Base-by-base conservation (phyloP, 1,140 invertebrate species). In the Drosophila cardini region DNA sequence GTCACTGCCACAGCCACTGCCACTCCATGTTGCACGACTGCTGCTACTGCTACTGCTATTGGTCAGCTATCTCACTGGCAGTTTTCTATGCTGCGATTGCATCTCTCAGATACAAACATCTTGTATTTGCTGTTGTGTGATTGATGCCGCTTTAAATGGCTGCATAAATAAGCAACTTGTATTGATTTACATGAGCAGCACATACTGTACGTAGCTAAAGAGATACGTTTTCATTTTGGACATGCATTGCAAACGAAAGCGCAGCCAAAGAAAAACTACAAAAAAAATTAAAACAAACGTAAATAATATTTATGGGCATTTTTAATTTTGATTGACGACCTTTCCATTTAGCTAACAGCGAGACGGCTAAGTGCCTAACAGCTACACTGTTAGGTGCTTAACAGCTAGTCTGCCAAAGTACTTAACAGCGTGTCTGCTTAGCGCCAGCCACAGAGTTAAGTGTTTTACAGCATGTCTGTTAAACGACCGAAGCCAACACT, bases 241-340 rank as follows among this genome's bases (percentile, higher is more conserved):
- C 63, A 70, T 71, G 80, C 76, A 84, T 84, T 84, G 72, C 58
- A 86, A 86, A 64, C 67, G 74, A 85, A 85, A 85, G 78, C 81
- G 62, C 52, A 4, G 50, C 36, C 26, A 42, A 57, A 46, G 45
- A 57, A 56, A 61, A 58, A 58, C 34, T 5, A 21, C 42, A 65
- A 38, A 75, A 45, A 26, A 65, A 50, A 45, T 18, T 21, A 46
- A 46, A 5, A 6, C 16, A 46, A 32, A 38, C 10, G 9, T 50
- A 13, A 30, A 67, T 52, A 45, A 42, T 58, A 61, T 64, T 85
- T 70, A 84, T 76, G 77, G 55, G 15, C 60, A 69, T 73, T 80
- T 71, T 52, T 40, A 65, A 71, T 75, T 72, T 71, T 78, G 70
- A 86, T 83, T 84, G 62, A 72, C 67, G 65, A 68, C 40, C 57